Evolutionary conservation across 1,140 invertebrate species (phyloP), one percentile per base, ranked within the genome.

Genomic region (Penaeus chinensis): DNA sequence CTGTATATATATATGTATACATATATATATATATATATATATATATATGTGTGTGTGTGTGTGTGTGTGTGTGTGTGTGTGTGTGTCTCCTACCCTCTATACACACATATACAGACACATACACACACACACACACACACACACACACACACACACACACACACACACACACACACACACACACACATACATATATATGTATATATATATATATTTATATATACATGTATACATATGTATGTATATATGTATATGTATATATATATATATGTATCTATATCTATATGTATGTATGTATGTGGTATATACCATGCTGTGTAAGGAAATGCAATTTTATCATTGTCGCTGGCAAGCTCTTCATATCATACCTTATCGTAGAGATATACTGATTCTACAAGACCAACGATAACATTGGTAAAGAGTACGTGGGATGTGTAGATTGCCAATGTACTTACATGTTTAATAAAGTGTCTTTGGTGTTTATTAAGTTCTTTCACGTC

Each of bases 21-120:
- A 54, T 79, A 54, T 79, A 54, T 79, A 54, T 54, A 54, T 54
- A 54, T 79, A 54, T 79, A 54, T 79, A 54, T 54, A n/a, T 54
- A 19, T 76, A 42, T 76, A 19, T 76, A 19, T 76, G 71, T 76
- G 71, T 76, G 71, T 76, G 71, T 76, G 71, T 76, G 71, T 76
- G 71, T 76, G 71, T 76, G 71, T 79, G 77, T 79, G 77, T 76
- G 71, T 76, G 71, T 76, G 71, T 76, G 71, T 76, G 71, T 79
- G 77, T 79, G 71, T 76, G 71, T 76, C 19, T 76, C 4, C 37
- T 4, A 27, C n/a, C 37, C n/a, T 74, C 19, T 76, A n/a, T 76
- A n/a, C 24, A 19, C 24, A n/a, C n/a, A 54, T 24, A n/a, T 10
- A 61, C 60, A 61, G 11, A 61, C 22, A 61, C 61, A 62, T 65